Evolutionary conservation across 2,113 vertebrate genomes (phyloP).

Genomic region (Camelus dromedarius): DNA sequence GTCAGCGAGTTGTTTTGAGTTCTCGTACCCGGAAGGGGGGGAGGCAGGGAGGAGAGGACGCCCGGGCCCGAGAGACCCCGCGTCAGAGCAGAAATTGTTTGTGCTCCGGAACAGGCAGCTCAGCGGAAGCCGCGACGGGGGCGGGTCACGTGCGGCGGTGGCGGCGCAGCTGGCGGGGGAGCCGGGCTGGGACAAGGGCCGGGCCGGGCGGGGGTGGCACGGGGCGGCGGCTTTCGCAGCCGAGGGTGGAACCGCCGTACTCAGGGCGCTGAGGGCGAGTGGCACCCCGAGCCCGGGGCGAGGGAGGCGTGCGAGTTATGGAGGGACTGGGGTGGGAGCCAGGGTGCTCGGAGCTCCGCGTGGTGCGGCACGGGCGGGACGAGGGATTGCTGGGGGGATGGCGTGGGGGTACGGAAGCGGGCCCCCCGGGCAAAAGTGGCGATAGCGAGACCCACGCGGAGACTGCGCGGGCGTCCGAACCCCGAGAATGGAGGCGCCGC

Average conservation of each 20-base stretch:
- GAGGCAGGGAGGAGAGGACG: slow-evolving; percentile 71
- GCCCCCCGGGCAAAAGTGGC: neutral
- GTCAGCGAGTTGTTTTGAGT: slow-evolving; percentile 81
- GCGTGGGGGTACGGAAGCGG: neutral
- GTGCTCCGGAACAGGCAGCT: slow-evolving; percentile 79
- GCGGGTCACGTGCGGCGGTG: slow-evolving; percentile 80
- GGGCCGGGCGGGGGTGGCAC: slow-evolving; percentile 62
- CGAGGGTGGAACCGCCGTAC: slow-evolving; percentile 47
- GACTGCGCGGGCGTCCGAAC: slow-evolving; percentile 22
- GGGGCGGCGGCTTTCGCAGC: slow-evolving; percentile 67
- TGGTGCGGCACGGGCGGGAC: neutral
- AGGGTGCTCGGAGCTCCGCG: neutral
- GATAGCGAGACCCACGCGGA: neutral
- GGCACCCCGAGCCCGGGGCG: slow-evolving; percentile 24
- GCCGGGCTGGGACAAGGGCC: slow-evolving; percentile 64
- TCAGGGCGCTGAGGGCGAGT: slow-evolving; percentile 20
- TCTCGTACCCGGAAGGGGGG: slow-evolving; percentile 66
- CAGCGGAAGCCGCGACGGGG: slow-evolving; percentile 76
- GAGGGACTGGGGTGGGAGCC: slow-evolving; percentile 39
- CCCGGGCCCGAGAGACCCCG: slow-evolving; percentile 78
- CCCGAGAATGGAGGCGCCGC: slow-evolving; percentile 59
- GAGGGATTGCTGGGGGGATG: neutral
- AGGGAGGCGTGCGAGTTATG: slow-evolving; percentile 39
- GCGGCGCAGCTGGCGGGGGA: slow-evolving; percentile 78
- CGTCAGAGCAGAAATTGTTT: slow-evolving; percentile 81